Base-by-base conservation (phyloP, 2,797 vertebrate genomes). In the Sitta carolinensis region DNA sequence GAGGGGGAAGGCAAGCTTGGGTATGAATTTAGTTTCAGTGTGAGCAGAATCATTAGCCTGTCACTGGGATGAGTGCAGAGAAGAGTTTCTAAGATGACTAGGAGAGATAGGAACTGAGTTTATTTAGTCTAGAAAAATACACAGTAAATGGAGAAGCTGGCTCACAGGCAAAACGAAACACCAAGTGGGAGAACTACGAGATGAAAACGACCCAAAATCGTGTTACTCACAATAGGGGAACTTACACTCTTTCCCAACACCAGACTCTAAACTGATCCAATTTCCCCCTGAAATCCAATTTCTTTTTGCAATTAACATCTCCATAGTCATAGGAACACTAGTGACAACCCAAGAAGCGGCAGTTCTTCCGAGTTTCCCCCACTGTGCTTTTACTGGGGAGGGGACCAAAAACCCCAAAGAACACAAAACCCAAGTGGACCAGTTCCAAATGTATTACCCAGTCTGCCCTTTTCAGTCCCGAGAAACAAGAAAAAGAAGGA, bases 401-500 rank as follows among this genome's bases (percentile, higher is more conserved):
- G 34, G 17, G 9, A 22, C 38, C 63, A 23, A 27, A 64, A 87
- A 74, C 55, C 47, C 45, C 74, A 47, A 78, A 32, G 63, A 51
- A 7, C 29, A 45, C 52, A 70, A 70, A 75, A 77, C 17, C 30
- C 66, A 38, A 47, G 25, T 0, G 1, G 72, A 59, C 17, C 32
- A 4, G 3, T 74, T 85, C 76, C 79, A 89, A 76, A 55, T 3
- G 2, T 11, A 58, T 62, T 67, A 67, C 13, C 48, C 64, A 70
- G 17, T 11, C 20, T 30, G 57, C 19, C 84, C 72, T 54, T 68
- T 85, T 68, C 51, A n/a, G 76, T 34, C 79, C 68, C 8, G n/a
- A 86, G 87, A 87, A 95, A 94, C 75, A 85, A 77, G 75, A 77
- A 86, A 84, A 23, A 90, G 77, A 11, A 90, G 74, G 42, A 92